Evolutionary conservation across 2,113 vertebrate species (phyloP), one percentile per base, ranked within the genome.

Genomic region (Muntiacus muntjak): DNA sequence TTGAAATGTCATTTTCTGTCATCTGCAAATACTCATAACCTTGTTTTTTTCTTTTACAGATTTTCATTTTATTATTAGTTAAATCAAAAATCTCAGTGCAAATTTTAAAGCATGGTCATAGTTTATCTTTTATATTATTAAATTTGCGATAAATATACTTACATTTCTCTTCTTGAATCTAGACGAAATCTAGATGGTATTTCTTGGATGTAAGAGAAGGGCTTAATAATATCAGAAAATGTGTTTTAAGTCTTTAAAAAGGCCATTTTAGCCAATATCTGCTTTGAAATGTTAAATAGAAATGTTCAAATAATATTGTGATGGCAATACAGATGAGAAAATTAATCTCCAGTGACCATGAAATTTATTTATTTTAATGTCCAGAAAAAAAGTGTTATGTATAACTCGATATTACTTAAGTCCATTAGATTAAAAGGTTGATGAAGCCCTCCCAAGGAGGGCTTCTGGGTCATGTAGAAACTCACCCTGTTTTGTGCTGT

Each of bases 61-160:
- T 93, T 95, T 95, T 95, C 30, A 87, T 82, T 98, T 67, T 87
- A 76, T 13, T 47, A 21, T 76, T 84, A 92, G 15, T 25, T 86
- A 92, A 43, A 71, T n/a, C 30, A 92, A 62, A 87, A 96, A 33
- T 50, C n/a, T 93, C 64, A 91, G 43, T 60, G 93, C 36, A 96
- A 47, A 85, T 91, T 97, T 94, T 96, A 95, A 97, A 91, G 45
- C 36, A 83, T 89, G 36, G 17, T 86, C 50, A 45, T 14, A 95
- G 76, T 14, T 97, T 74, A 47, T 16, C 19, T 85, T 96, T 87
- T 58, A 10, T 74, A 85, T 85, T 88, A 87, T 43, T 95, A n/a
- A 89, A 89, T 94, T 87, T 97, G 16, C 2, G 21, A 45, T 78
- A 86, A 85, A 84, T 19, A 55, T 36, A 10, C 26, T 43, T 13